These are phyloP conservation scores for Bombylius discolor DNA, from an alignment of 2,888 invertebrate species.

Conservation along the genomic window DNA sequence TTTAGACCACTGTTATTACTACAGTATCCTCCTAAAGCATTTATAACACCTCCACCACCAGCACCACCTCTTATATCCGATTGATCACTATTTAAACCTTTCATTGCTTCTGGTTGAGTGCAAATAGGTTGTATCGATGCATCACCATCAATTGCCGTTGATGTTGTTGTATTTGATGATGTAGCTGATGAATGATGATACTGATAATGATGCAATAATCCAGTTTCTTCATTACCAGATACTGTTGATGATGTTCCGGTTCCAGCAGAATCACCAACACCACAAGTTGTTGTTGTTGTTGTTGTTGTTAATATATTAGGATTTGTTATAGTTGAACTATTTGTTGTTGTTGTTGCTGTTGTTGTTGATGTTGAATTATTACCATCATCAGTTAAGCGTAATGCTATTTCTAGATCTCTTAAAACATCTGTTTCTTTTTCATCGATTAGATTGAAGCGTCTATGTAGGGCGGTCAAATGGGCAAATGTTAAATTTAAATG, in stretches of 20 bases:
- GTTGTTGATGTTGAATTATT: slow-evolving; percentile 14
- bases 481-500: slow-evolving; percentile 96
- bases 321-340: slow-evolving; percentile 8
- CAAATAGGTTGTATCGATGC: slow-evolving; percentile 30
- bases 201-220: neutral
- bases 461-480: slow-evolving; percentile 76
- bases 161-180: neutral
- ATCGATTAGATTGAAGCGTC: slow-evolving; percentile 85
- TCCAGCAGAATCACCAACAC: neutral
- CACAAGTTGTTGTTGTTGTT: slow-evolving; percentile 9
- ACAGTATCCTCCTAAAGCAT: slow-evolving; percentile 21
- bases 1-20: slow-evolving; percentile 12
- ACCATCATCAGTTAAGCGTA: slow-evolving; percentile 47
- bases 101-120: slow-evolving; percentile 34
- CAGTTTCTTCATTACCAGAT: neutral
- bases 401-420: slow-evolving; percentile 77
- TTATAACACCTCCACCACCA: slow-evolving; percentile 14
- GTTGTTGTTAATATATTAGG: slow-evolving; percentile 9
- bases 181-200: neutral
- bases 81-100: slow-evolving; percentile 15
- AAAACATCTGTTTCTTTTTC: slow-evolving; percentile 92
- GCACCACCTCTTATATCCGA: slow-evolving; percentile 17
- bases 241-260: slow-evolving; percentile 2
- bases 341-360: slow-evolving; percentile 10
- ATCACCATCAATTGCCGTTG: slow-evolving; percentile 15